Evolutionary conservation across 2,797 vertebrate species (phyloP).

Genomic region (Sus cebifrons): DNA sequence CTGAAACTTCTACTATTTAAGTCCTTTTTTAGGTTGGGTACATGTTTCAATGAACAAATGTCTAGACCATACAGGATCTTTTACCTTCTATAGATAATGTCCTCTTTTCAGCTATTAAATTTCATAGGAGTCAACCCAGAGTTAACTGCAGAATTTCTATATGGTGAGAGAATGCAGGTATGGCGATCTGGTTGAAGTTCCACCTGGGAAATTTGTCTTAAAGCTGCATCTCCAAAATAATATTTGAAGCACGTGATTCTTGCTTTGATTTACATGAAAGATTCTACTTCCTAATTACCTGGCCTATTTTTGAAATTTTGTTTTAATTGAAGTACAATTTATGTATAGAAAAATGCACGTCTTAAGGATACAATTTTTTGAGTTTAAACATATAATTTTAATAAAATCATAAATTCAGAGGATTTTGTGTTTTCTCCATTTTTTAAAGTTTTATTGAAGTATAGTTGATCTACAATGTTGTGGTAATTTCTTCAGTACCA

Average conservation of each 20-base stretch:
- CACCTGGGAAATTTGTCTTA: neutral
- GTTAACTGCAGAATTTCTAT: neutral
- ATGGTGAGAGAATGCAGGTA: neutral
- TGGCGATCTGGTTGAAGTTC: neutral
- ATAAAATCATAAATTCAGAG: too few relatives aligned
- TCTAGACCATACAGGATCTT: neutral
- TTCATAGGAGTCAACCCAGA: neutral
- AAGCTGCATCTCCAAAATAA: conserved; percentile 25
- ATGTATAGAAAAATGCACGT: neutral
- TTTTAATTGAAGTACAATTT: conserved; percentile 34
- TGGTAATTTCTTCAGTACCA: too few relatives aligned
- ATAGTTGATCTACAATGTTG: too few relatives aligned
- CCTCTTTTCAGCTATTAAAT: neutral
- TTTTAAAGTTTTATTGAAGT: too few relatives aligned
- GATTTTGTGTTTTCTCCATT: too few relatives aligned
- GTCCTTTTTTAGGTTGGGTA: neutral
- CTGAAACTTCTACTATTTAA: neutral
- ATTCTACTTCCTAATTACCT: neutral
- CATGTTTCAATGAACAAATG: neutral
- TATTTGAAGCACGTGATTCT: neutral
- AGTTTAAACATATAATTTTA: too few relatives aligned
- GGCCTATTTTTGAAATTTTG: neutral
- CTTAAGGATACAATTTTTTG: neutral
- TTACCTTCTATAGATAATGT: neutral
- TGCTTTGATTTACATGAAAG: conserved; percentile 30